A percentile compares a stretch with the other conserved stretches of the same genome.
Conservation (phyloP, 2,888 invertebrate genomes). For the Anoncus sp. region DNA sequence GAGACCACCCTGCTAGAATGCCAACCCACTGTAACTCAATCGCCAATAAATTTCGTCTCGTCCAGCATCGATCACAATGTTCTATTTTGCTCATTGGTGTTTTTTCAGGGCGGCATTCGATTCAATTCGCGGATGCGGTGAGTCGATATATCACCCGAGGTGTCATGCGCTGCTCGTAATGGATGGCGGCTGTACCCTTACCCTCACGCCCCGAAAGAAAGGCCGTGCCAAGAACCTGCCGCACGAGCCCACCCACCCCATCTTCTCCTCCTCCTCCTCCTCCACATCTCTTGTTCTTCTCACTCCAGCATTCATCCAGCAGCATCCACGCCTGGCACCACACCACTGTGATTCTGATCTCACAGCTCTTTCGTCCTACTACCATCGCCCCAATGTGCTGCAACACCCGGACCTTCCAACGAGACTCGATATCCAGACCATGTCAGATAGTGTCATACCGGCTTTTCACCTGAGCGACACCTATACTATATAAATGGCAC, state of each 20-base stretch:
- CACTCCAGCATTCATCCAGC: slow-evolving; percentile 48
- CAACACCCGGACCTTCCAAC: slow-evolving; percentile 37
- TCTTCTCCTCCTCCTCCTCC: slow-evolving; percentile 69
- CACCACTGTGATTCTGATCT: slow-evolving; percentile 60
- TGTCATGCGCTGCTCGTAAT: slow-evolving; percentile 81
- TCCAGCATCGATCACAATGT: slow-evolving; percentile 81
- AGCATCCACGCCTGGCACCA: slow-evolving; percentile 48
- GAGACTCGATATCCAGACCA: slow-evolving; percentile 30
- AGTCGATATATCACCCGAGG: slow-evolving; percentile 82
- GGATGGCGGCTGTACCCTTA: slow-evolving; percentile 82
- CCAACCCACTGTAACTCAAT: slow-evolving; percentile 77
- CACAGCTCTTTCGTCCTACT: slow-evolving; percentile 63
- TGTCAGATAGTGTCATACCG: slow-evolving; percentile 2
- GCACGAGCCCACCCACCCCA: slow-evolving; percentile 66
- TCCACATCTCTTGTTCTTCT: slow-evolving; percentile 63
- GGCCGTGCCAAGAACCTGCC: slow-evolving; percentile 79
- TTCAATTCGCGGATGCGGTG: slow-evolving; percentile 83
- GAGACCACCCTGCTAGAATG: slow-evolving; percentile 14
- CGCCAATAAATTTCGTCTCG: slow-evolving; percentile 80
- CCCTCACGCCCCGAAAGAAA: slow-evolving; percentile 79
- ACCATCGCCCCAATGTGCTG: slow-evolving; percentile 37
- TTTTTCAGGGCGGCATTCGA: slow-evolving; percentile 81
- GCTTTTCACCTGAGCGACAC: neutral
- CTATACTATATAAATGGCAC: neutral
- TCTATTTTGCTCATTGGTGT: slow-evolving; percentile 83